These are phyloP conservation scores for Lanius ludovicianus DNA, from an alignment of 2,113 vertebrate genomes.

Conservation along the genomic window DNA sequence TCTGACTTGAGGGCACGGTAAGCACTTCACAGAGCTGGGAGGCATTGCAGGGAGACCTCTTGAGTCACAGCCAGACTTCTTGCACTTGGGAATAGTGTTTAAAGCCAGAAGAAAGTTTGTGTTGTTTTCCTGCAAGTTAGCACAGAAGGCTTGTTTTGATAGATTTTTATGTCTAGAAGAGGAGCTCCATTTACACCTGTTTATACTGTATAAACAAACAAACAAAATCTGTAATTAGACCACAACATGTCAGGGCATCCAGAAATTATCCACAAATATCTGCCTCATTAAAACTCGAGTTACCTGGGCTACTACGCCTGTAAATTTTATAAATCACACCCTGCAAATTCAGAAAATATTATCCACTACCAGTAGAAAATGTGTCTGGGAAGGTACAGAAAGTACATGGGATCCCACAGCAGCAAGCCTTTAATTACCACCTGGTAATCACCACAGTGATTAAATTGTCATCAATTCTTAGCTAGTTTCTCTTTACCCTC, in stretches of 20 bases:
- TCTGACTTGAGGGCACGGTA: background rate
- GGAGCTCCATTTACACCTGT: background rate
- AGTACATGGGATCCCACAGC: background rate
- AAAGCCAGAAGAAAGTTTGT: background rate
- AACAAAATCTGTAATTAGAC: background rate
- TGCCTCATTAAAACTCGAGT: background rate
- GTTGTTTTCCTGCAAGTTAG: background rate
- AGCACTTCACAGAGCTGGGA: background rate
- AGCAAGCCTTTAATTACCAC: constrained; percentile 11
- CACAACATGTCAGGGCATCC: background rate
- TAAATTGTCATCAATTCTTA: background rate
- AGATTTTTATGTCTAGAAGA: background rate
- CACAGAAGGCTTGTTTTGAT: background rate
- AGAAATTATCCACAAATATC: background rate
- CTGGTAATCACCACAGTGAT: background rate
- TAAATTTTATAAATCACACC: background rate
- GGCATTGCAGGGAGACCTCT: background rate
- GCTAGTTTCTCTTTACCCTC: background rate
- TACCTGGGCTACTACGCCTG: background rate
- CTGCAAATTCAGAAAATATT: background rate
- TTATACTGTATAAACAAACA: background rate
- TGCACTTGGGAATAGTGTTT: background rate
- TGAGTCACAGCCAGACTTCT: background rate
- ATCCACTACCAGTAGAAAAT: background rate
- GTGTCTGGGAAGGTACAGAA: background rate